These are phyloP conservation scores for Dendrocincla fuliginosa DNA, from an alignment of 2,797 vertebrate species.

Conservation along the genomic window DNA sequence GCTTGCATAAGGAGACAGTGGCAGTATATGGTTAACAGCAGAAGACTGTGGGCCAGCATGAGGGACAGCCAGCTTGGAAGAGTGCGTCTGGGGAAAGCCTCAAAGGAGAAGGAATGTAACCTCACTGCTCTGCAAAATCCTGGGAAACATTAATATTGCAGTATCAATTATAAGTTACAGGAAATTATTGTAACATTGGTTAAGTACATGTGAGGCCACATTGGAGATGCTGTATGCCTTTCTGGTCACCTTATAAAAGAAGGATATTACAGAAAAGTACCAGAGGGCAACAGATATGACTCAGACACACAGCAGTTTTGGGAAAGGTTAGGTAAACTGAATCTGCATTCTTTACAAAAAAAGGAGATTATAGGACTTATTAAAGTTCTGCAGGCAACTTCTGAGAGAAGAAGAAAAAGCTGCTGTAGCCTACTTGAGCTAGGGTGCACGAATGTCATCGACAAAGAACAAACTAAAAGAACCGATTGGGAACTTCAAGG, in stretches of 20 bases:
- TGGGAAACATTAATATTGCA: conserved; percentile 62
- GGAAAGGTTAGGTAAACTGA: conserved; percentile 57
- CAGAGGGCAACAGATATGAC: conserved; percentile 63
- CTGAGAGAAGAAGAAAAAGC: conserved; percentile 7
- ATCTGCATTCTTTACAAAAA: conserved; percentile 35
- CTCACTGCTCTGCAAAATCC: conserved; percentile 23
- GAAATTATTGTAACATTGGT: conserved; percentile 67
- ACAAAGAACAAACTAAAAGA: conserved; percentile 29
- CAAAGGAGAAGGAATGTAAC: conserved; percentile 40
- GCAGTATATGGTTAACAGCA: not conserved
- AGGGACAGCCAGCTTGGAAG: not conserved
- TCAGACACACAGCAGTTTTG: conserved; percentile 25
- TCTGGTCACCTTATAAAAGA: conserved; percentile 61
- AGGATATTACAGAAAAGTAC: conserved; percentile 57
- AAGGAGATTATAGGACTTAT: conserved; percentile 21
- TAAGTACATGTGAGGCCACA: conserved; percentile 63
- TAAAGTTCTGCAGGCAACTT: conserved; percentile 26
- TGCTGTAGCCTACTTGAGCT: not conserved
- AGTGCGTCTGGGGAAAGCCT: not conserved
- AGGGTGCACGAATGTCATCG: conserved; percentile 36
- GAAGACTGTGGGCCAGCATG: conserved; percentile 18
- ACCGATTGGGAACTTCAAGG: conserved; percentile 16
- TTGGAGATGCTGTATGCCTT: conserved; percentile 28
- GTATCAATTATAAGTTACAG: conserved; percentile 69
- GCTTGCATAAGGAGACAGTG: not conserved